Evolutionary conservation across 2,888 invertebrate genomes (phyloP).

Genomic region (Tipula vernalis): DNA sequence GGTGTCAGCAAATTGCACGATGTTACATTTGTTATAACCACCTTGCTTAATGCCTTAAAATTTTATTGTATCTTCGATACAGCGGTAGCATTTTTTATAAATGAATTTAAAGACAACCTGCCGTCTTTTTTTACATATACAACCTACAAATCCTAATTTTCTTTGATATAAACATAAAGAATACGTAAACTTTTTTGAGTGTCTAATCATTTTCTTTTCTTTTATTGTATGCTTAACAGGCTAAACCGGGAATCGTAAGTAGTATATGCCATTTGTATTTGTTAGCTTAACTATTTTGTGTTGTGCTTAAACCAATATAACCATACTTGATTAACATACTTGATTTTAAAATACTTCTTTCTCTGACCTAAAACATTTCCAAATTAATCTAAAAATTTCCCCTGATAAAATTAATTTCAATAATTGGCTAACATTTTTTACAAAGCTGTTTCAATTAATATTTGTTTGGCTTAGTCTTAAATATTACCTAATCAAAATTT

Average conservation of each 20-base stretch:
- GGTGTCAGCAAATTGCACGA: not conserved
- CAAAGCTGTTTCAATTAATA: too few species aligned
- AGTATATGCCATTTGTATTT: slow-evolving; percentile 20
- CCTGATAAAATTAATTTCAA: not conserved
- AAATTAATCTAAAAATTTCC: not conserved
- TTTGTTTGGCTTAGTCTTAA: too few species aligned
- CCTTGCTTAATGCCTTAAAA: not conserved
- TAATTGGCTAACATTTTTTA: too few species aligned
- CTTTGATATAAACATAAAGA: not conserved
- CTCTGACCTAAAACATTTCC: not conserved
- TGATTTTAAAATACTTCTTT: not conserved
- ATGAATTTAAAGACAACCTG: not conserved
- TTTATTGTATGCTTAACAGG: slow-evolving; percentile 28
- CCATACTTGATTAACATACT: not conserved
- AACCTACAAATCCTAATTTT: not conserved
- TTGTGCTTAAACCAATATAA: not conserved
- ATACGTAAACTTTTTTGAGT: not conserved
- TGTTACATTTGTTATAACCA: not conserved
- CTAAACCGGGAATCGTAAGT: slow-evolving; percentile 50
- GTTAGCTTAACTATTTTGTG: not conserved
- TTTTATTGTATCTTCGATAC: not conserved
- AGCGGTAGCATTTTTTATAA: not conserved
- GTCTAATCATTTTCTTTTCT: slow-evolving; percentile 5
- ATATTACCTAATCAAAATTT: too few species aligned
- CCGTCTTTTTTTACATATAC: not conserved